Conservation (phyloP, 2,888 invertebrate species). For the Apantesis nais region DNA sequence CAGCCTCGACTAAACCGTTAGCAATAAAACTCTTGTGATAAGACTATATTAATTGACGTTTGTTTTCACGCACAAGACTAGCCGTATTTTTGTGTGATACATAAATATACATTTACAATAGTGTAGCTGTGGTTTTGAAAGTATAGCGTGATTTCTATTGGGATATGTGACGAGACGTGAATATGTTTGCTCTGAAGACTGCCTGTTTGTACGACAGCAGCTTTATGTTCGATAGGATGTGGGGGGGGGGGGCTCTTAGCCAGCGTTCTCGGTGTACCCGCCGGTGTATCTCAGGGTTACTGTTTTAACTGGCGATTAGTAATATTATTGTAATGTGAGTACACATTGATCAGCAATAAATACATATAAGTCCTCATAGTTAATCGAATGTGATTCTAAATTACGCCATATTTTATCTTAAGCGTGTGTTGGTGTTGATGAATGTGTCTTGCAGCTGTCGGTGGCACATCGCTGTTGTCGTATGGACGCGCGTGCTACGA, state of each 20-base stretch:
- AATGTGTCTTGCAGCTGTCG: conserved; percentile 12
- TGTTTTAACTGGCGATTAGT: background rate
- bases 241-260: background rate
- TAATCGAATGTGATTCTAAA: conserved; percentile 21
- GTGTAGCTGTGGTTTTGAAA: conserved; percentile 35
- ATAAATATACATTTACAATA: conserved; percentile 44
- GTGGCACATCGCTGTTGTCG: conserved; percentile 17
- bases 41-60: conserved; percentile 61
- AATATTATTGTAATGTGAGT: conserved; percentile 4
- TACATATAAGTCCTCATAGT: conserved; percentile 12
- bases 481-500: conserved; percentile 18
- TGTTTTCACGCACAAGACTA: conserved; percentile 69
- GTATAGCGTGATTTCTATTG: conserved; percentile 34
- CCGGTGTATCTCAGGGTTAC: background rate
- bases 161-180: conserved; percentile 29
- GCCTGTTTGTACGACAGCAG: conserved; percentile 21
- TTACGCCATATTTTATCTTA: conserved; percentile 21
- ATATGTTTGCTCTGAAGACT: conserved; percentile 27
- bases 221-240: conserved; percentile 10
- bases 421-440: conserved; percentile 12
- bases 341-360: conserved; percentile 20
- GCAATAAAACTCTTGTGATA: conserved; percentile 82
- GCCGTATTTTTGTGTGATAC: conserved; percentile 50
- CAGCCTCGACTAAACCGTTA: conserved; percentile 67
- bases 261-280: background rate